Evolutionary conservation across 2,797 vertebrate species (phyloP).

Genomic region (Sebastiscus albofasciatus): DNA sequence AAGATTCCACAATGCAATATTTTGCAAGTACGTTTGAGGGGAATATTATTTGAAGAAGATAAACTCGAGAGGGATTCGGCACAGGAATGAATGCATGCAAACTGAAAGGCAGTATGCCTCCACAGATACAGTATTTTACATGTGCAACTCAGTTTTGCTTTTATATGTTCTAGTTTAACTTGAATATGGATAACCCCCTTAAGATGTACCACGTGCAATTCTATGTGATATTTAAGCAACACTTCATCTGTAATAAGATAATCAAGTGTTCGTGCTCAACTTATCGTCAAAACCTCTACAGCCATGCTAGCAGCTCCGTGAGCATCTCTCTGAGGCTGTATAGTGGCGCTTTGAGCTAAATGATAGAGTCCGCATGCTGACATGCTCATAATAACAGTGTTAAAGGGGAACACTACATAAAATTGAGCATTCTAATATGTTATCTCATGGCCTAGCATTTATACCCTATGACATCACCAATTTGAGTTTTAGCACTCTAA

Average conservation of each 20-base stretch:
- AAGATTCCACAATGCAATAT: constrained; percentile 28
- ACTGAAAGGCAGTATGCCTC: background rate
- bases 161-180: background rate
- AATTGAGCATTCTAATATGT: too few relatives aligned
- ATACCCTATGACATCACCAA: too few relatives aligned
- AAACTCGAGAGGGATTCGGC: background rate
- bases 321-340: background rate
- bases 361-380: background rate
- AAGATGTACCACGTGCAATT: background rate
- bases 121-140: background rate
- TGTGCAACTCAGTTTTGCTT: background rate
- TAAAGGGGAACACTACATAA: too few relatives aligned
- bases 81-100: background rate
- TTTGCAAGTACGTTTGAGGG: constrained; percentile 19
- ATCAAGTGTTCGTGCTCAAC: background rate
- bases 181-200: background rate
- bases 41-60: constrained; percentile 12
- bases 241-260: background rate
- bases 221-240: background rate
- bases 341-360: too few relatives aligned
- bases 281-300: background rate
- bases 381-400: background rate
- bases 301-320: background rate
- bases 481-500: too few relatives aligned
- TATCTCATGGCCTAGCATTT: too few relatives aligned